Evolutionary conservation across 1,140 invertebrate genomes (phyloP), one percentile per base, ranked within the genome.

Genomic region (Stenopsyche tienmushanensis): DNA sequence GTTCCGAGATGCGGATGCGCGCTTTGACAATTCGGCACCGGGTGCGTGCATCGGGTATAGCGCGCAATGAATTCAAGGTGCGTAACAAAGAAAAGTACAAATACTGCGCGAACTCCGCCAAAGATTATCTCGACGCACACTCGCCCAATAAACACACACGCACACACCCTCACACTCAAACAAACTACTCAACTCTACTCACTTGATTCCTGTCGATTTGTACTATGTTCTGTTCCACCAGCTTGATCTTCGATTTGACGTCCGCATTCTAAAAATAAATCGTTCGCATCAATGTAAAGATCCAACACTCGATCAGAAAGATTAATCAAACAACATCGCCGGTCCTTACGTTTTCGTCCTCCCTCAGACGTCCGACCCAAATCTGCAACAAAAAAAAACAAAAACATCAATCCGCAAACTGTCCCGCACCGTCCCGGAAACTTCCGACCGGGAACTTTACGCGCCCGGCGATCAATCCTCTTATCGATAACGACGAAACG

Each of bases 291-390:
- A n/a, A n/a, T 70, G 66, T 8, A n/a, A n/a, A n/a, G n/a, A n/a
- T n/a, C n/a, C n/a, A n/a, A n/a, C n/a, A n/a, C n/a, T 23, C 17
- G 15, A 21, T 20, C 23, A 21, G 13, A 50, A 50, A 50, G 23
- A 59, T 42, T 59, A 55, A 29, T 29, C 3, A 18, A 52, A 21
- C 24, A 18, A 29, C 13, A 44, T 2, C 23, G 10, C 50, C 17
- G 52, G 47, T 65, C 81, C 83, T 82, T 80, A 86, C 85, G 67
- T 80, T 82, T 72, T 84, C 83, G 66, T 85, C 82, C 71, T 84
- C 80, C 69, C 84, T 82, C 62, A 84, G 72, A 67, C 82, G 84
- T 63, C 78, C 76, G 45, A 85, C 77, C 76, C 81, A 83, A 70
- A 81, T 77, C 85, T 86, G 75, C 17, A 83, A 82, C 24, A 69